Evolutionary conservation across 2,888 invertebrate genomes (phyloP).

Genomic region (Eledone cirrhosa): DNA sequence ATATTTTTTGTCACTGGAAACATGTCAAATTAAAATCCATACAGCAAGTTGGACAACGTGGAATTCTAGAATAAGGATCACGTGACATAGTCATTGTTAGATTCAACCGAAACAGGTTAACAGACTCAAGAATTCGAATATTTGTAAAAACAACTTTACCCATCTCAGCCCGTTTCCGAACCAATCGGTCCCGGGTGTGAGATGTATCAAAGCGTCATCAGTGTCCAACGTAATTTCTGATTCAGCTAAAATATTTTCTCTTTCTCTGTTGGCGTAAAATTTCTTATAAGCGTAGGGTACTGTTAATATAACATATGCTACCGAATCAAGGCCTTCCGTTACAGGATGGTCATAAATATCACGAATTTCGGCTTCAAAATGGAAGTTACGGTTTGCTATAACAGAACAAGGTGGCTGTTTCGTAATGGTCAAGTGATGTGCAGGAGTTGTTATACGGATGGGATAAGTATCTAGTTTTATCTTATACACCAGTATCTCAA

Average conservation of each 20-base stretch:
- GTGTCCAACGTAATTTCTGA: neutral
- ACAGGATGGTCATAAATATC: neutral
- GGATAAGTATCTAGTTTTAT: neutral
- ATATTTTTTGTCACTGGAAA: neutral
- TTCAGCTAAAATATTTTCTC: neutral
- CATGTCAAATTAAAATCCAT: neutral
- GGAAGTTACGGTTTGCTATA: neutral
- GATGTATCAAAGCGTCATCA: neutral
- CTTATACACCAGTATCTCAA: neutral
- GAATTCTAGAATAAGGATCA: neutral
- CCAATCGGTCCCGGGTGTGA: neutral
- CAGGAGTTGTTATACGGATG: neutral
- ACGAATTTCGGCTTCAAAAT: neutral
- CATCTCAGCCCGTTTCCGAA: neutral
- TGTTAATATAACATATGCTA: neutral
- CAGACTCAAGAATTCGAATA: neutral
- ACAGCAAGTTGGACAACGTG: neutral
- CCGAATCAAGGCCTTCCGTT: neutral
- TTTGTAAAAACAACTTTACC: neutral
- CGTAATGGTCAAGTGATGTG: neutral
- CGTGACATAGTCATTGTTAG: neutral
- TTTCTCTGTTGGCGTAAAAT: neutral
- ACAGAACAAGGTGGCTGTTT: neutral
- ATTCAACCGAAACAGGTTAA: neutral
- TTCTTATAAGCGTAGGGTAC: neutral